Evolutionary conservation across 2,797 vertebrate species (phyloP).

Genomic region (Tapera naevia): DNA sequence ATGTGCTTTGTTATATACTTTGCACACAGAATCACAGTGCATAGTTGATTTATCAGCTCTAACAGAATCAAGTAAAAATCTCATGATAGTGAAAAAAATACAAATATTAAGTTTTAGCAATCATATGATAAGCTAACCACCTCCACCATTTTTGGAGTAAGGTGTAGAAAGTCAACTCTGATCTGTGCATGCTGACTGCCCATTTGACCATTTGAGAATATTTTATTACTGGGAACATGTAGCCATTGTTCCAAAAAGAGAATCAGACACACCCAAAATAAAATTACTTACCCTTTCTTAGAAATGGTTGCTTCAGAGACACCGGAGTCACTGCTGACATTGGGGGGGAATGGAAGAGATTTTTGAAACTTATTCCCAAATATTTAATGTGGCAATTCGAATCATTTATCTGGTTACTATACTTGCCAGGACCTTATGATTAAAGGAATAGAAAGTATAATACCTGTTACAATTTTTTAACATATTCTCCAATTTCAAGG

Average conservation of each 20-base stretch:
- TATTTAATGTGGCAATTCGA: neutral
- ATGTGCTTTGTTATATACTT: neutral
- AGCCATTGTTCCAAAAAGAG: neutral
- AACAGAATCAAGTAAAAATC: neutral
- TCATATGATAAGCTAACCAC: neutral
- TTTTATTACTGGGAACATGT: neutral
- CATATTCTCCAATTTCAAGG: neutral
- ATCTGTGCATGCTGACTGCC: neutral
- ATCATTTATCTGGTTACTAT: neutral
- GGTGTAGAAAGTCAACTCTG: neutral
- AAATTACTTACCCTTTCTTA: neutral
- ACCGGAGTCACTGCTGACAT: neutral
- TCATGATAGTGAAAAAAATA: neutral
- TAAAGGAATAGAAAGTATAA: neutral
- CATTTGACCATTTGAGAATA: neutral
- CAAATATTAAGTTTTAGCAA: neutral
- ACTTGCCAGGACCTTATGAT: neutral
- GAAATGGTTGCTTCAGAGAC: neutral
- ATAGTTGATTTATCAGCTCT: neutral
- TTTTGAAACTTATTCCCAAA: neutral
- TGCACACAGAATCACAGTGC: neutral
- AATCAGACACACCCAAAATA: neutral
- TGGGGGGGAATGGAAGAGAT: neutral
- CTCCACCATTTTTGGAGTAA: neutral
- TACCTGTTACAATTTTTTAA: neutral